Percentiles rank a stretch among this genome's conserved stretches.
phyloP scores from a whole-genome alignment of 2,113 vertebrate species.

The Microcebus tavaratra region DNA sequence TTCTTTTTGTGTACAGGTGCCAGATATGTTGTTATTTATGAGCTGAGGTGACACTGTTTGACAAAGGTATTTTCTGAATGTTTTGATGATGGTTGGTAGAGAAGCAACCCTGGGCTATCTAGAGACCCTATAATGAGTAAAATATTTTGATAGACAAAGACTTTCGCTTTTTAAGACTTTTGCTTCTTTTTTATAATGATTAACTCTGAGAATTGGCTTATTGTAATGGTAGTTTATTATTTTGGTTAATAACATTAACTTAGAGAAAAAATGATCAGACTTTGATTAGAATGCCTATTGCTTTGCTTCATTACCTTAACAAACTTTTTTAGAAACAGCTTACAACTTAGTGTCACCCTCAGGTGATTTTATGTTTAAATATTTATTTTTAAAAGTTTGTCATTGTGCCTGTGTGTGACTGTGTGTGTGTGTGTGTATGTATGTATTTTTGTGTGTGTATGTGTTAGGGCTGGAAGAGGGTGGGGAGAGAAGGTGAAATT shows the following conservation, averaged over 20 bases:
- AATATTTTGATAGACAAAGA: slow-evolving; percentile 23
- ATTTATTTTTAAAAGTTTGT: slow-evolving; percentile 31
- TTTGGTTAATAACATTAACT: slow-evolving; percentile 29
- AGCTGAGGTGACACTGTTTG: slow-evolving; percentile 31
- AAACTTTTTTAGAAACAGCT: neutral
- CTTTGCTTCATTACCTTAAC: neutral
- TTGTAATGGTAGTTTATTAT: neutral
- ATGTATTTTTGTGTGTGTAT: neutral
- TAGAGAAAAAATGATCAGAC: neutral
- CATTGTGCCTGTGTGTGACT: neutral
- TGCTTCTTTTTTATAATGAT: slow-evolving; percentile 44
- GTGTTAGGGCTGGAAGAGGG: neutral
- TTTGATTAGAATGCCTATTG: slow-evolving; percentile 24
- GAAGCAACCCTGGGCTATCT: neutral
- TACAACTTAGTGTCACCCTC: slow-evolving; percentile 2
- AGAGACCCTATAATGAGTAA: slow-evolving; percentile 44
- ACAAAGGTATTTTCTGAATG: slow-evolving; percentile 27
- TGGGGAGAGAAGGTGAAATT: slow-evolving; percentile 33
- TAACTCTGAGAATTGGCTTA: slow-evolving; percentile 38
- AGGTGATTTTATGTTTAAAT: slow-evolving; percentile 37
- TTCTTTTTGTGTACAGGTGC: neutral
- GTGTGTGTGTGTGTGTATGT: neutral
- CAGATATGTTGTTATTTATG: slow-evolving; percentile 35
- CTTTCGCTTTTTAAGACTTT: slow-evolving; percentile 2
- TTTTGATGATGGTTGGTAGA: slow-evolving; percentile 22